Base-by-base conservation (phyloP, 1,140 invertebrate genomes). In the Pantala flavescens region DNA sequence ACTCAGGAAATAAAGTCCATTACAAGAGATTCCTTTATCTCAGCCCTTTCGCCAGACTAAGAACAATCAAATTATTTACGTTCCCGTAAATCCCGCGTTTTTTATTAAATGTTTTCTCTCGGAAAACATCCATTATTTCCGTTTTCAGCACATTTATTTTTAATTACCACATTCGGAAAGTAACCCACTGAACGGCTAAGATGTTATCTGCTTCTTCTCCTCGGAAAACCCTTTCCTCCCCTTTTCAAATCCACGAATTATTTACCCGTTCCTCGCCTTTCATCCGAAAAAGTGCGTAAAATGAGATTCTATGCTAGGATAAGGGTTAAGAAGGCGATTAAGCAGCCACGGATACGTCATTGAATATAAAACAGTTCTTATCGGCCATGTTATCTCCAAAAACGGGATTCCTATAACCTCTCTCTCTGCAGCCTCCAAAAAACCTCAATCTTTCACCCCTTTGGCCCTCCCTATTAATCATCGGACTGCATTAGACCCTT, bases 81-180 rank as follows among this genome's bases (percentile, higher is more conserved):
- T 63, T 63, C 49, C n/a, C 49, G n/a, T 63, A 63, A 16, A 21
- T 63, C 12, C 49, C 49, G 49, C 12, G 12, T 63, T 63, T 63
- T 63, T 21, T 19, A 16, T 19, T 19, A 63, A 63, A 63, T 63
- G n/a, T 63, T 63, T 63, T 63, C 49, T 21, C 49, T 63, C n/a
- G 49, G 49, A 63, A 63, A 63, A 63, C 49, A 63, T 63, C 49
- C 49, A 63, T 63, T 63, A 63, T 63, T 63, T 63, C 49, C n/a
- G 49, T 63, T 63, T 63, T 63, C 49, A 63, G 49, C 49, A 63
- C 49, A 63, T 63, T 63, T 63, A 63, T 63, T 63, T 63, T 63
- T 63, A 63, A 63, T 63, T 63, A 63, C 49, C 49, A 63, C 49
- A 19, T 63, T 63, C 49, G 14, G 49, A 63, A 63, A 63, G 49